These are phyloP conservation scores for Argya squamiceps DNA, from an alignment of 2,797 vertebrate species.

Conservation along the genomic window DNA sequence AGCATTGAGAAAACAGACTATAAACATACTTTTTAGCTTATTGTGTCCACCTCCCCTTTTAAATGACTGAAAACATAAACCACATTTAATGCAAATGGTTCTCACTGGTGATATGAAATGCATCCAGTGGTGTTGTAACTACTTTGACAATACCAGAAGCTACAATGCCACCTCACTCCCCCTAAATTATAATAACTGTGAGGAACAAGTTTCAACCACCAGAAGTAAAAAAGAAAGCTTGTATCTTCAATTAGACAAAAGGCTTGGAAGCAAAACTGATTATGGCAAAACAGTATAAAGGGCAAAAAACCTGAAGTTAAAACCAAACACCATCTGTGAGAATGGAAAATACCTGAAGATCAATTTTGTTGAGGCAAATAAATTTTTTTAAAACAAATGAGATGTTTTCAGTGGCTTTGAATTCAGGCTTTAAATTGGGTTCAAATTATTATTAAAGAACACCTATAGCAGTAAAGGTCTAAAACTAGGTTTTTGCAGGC, in stretches of 20 bases:
- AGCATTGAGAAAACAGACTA: not conserved
- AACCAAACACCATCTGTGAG: not conserved
- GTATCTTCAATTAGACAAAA: not conserved
- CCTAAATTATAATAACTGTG: not conserved
- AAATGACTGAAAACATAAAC: not conserved
- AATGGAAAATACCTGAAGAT: not conserved
- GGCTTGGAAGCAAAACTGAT: not conserved
- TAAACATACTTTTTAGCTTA: not conserved
- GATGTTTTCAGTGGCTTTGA: not conserved
- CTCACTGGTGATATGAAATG: not conserved
- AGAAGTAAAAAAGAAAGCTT: not conserved
- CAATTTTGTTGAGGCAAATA: not conserved
- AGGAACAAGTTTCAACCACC: not conserved
- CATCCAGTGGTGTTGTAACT: not conserved
- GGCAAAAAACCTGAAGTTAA: not conserved
- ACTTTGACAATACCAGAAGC: not conserved
- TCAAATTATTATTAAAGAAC: not conserved
- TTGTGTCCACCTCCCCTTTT: not conserved
- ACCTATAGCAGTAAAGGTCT: not conserved
- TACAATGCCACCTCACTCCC: not conserved
- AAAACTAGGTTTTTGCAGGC: not conserved
- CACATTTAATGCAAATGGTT: not conserved
- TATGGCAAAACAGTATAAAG: not conserved
- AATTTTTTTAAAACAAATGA: not conserved
- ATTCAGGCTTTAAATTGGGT: not conserved